Base-by-base conservation (phyloP, 2,113 vertebrate genomes). In the Larimichthys polyactis region DNA sequence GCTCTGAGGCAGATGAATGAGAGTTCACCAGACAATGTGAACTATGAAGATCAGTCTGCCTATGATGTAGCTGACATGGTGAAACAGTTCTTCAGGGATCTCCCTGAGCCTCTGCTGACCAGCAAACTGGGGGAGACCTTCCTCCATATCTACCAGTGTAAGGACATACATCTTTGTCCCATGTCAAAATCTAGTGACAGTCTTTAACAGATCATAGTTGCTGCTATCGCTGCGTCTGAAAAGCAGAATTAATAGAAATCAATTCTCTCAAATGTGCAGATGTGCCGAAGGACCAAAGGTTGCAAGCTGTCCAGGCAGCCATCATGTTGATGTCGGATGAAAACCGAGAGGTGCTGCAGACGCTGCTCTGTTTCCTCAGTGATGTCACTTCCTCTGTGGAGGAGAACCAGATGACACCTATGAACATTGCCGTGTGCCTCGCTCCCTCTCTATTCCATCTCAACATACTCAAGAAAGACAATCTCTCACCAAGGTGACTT, bases 1-100 rank as follows among this genome's bases (percentile, higher is more conserved):
- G 96, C 97, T 60, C 93, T 99, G 3, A 96, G 98, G 27, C 98
- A 98, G 83, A 97, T 99, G 97, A 99, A 98, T 0, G 98, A 99
- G 91, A 96, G 49, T 86, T 97, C 96, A 70, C 97, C 98, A 9
- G 97, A 98, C 59, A 95, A 97, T 0, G 97, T 99, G 79, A 96
- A 84, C 94, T 99, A 99, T 15, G 97, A 99, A 48, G 98, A 98
- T 68, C 98, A 99, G 83, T 99, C 97, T 0, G 98, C 98, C 0
- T 99, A 99, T 0, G 98, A 99, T 19, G 98, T 99, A 84, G 98
- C 98, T 0, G 98, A 99, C 82, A 99, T 99, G 98, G 96, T 99
- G 63, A 99, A 99, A 76, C 98, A 99, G 82, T 99, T 99, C 90
- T 99, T 99, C 94, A 95, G 98, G 71, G 98, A 99, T 90, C 94